These are phyloP conservation scores for Yoshiicerus persimilis DNA, from an alignment of 1,140 invertebrate genomes.

Conservation along the genomic window DNA sequence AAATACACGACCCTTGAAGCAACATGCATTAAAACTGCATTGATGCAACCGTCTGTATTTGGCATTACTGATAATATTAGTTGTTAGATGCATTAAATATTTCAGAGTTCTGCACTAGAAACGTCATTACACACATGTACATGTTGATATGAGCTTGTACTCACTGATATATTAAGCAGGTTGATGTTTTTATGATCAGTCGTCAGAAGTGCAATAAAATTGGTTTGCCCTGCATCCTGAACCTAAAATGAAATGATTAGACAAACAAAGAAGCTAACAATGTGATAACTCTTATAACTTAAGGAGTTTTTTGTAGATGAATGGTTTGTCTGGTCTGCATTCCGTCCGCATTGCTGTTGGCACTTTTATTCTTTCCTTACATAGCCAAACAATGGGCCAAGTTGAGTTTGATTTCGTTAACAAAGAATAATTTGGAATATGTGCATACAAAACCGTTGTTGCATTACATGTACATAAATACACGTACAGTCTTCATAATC, in stretches of 20 bases:
- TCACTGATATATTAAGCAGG: neutral
- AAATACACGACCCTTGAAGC: neutral
- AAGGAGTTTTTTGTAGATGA: neutral
- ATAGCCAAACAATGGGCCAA: neutral
- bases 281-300: neutral
- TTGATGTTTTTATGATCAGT: slow-evolving; percentile 6
- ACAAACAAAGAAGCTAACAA: neutral
- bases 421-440: neutral
- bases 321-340: neutral
- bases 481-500: neutral
- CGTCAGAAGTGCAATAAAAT: neutral
- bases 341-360: neutral
- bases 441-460: neutral
- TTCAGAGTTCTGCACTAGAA: neutral
- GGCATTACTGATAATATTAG: too few relatives aligned
- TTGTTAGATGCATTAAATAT: neutral
- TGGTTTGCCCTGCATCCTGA: neutral
- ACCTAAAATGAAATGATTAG: neutral
- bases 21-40: neutral
- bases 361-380: neutral
- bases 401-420: neutral
- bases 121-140: neutral
- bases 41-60: neutral
- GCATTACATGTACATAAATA: neutral
- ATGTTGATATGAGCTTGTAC: too few relatives aligned